These are phyloP conservation scores for Drosophila subpulchrella DNA, from an alignment of 1,140 invertebrate species.

Conservation along the genomic window DNA sequence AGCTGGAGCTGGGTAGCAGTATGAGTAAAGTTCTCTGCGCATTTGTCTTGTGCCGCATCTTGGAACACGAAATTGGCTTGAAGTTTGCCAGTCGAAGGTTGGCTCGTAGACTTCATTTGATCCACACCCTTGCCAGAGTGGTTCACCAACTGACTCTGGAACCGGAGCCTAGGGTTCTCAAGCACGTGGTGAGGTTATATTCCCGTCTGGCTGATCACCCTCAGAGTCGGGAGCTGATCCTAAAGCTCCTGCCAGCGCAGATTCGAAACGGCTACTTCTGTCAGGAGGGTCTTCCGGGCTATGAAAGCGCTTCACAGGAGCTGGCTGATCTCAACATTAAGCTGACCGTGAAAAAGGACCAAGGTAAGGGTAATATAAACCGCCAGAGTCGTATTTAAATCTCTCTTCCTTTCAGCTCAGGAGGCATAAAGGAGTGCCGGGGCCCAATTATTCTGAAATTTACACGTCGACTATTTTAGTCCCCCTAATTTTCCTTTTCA, in stretches of 20 bases:
- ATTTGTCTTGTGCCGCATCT: constrained; percentile 28
- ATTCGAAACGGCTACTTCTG: constrained; percentile 97
- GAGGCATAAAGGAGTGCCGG: background rate
- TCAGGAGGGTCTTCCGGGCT: constrained; percentile 86
- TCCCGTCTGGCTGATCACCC: constrained; percentile 97
- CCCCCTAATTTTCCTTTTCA: constrained; percentile 38
- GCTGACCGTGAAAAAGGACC: background rate
- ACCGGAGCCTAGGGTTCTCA: constrained; percentile 95
- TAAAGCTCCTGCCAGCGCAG: constrained; percentile 97
- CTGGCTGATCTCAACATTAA: constrained; percentile 28
- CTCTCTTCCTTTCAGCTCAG: background rate
- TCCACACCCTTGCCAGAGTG: constrained; percentile 92
- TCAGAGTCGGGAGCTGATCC: constrained; percentile 95
- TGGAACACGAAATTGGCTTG: constrained; percentile 31
- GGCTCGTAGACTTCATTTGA: constrained; percentile 27
- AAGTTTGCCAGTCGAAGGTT: constrained; percentile 24
- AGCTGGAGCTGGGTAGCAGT: constrained; percentile 31
- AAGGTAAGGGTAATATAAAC: background rate
- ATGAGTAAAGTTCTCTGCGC: constrained; percentile 38
- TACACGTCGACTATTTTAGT: constrained; percentile 51
- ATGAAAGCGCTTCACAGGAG: constrained; percentile 4
- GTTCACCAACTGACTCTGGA: constrained; percentile 97
- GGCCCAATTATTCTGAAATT: constrained; percentile 57
- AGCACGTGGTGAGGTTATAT: constrained; percentile 98
- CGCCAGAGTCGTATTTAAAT: background rate